Conservation (phyloP, 2,797 vertebrate species). For the Acridotheres tristis region DNA sequence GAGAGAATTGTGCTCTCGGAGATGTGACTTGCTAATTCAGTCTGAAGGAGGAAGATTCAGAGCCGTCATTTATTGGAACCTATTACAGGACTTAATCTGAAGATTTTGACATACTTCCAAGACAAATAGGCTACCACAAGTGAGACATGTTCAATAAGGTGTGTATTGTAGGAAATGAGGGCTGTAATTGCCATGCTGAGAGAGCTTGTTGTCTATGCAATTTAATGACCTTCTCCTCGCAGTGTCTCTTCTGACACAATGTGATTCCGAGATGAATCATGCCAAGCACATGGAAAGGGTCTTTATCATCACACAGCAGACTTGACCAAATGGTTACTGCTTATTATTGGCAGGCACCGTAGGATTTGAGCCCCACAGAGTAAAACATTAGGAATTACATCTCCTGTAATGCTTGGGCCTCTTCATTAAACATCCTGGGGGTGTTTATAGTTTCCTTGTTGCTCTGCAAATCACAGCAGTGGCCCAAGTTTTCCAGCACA, state of each 20-base stretch:
- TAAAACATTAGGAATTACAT: neutral
- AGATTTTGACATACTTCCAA: neutral
- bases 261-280: neutral
- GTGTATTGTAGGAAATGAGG: neutral
- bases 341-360: neutral
- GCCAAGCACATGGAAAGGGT: neutral
- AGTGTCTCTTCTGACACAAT: neutral
- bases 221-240: neutral
- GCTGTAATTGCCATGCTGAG: neutral
- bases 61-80: neutral
- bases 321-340: neutral
- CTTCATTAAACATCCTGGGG: neutral
- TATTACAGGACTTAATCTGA: neutral
- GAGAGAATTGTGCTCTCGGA: neutral
- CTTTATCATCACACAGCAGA: slow-evolving; percentile 1
- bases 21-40: neutral
- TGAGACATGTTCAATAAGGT: slow-evolving; percentile 11
- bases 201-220: neutral
- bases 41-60: neutral
- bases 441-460: neutral
- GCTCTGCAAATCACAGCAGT: neutral
- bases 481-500: neutral
- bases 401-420: neutral
- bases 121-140: neutral
- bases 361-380: neutral